Percentiles rank a stretch among this genome's conserved stretches.
These are phyloP conservation scores for Leistus spinibarbis DNA, from an alignment of 2,888 invertebrate species.

Conservation along the genomic window DNA sequence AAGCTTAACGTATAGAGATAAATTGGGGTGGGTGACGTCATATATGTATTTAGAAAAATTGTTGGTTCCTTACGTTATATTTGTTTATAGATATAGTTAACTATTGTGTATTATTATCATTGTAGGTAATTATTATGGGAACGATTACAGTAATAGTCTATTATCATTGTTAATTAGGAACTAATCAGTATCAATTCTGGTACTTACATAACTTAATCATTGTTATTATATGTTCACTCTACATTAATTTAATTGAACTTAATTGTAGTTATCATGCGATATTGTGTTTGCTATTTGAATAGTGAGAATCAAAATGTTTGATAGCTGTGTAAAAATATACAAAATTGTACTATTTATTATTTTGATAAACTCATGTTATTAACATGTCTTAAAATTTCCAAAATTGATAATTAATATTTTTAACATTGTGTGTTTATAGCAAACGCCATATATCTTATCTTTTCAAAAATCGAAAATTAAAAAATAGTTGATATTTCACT, in stretches of 20 bases:
- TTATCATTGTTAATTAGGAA: slow-evolving; percentile 4
- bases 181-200: background rate
- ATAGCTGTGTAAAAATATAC: too few species aligned
- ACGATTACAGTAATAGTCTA: background rate
- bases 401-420: too few species aligned
- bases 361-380: too few species aligned
- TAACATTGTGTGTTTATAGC: too few species aligned
- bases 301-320: too few species aligned
- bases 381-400: too few species aligned
- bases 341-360: too few species aligned
- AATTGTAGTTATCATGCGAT: background rate
- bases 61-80: background rate
- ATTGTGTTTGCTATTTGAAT: too few species aligned
- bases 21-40: slow-evolving; percentile 26
- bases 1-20: slow-evolving; percentile 28
- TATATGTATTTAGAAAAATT: slow-evolving; percentile 1
- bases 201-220: background rate
- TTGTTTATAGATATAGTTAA: background rate
- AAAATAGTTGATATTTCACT: too few species aligned
- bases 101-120: background rate
- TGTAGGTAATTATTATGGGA: background rate
- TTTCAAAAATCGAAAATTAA: too few species aligned
- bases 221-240: background rate
- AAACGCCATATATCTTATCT: too few species aligned
- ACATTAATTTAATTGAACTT: background rate